Conservation (phyloP, 2,888 invertebrate species). For the Parochlus steinenii region DNA sequence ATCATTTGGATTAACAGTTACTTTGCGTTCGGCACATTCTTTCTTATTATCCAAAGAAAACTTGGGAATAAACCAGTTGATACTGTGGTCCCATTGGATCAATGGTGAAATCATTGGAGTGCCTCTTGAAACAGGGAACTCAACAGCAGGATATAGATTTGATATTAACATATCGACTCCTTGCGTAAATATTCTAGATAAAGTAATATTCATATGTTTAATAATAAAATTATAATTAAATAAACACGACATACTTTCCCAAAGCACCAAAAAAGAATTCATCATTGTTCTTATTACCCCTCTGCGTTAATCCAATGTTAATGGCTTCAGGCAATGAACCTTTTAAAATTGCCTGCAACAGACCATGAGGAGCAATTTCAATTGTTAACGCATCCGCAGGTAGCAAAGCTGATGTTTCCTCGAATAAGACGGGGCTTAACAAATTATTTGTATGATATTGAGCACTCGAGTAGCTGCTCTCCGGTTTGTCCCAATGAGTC, state of each 20-base stretch:
- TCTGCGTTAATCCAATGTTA: slow-evolving; percentile 42
- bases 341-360: slow-evolving; percentile 49
- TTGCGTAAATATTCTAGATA: too few species aligned
- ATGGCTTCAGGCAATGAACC: slow-evolving; percentile 36
- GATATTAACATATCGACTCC: slow-evolving; percentile 7
- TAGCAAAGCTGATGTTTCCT: slow-evolving; percentile 42
- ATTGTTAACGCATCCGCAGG: slow-evolving; percentile 46
- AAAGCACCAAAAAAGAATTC: slow-evolving; percentile 28
- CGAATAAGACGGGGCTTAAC: slow-evolving; percentile 39
- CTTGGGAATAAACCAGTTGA: slow-evolving; percentile 51
- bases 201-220: slow-evolving; percentile 66
- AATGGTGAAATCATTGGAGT: slow-evolving; percentile 66
- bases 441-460: slow-evolving; percentile 82
- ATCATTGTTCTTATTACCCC: slow-evolving; percentile 33
- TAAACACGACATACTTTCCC: slow-evolving; percentile 35
- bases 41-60: slow-evolving; percentile 50
- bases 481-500: slow-evolving; percentile 43
- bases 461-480: slow-evolving; percentile 49
- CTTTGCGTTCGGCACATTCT: slow-evolving; percentile 45
- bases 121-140: slow-evolving; percentile 61
- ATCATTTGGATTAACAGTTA: slow-evolving; percentile 41
- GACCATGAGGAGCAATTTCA: slow-evolving; percentile 52
- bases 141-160: slow-evolving; percentile 50
- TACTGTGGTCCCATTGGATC: slow-evolving; percentile 65
- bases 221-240: slow-evolving; percentile 59